Evolutionary conservation across 1,140 invertebrate species (phyloP).

Genomic region (Hyphantria cunea): DNA sequence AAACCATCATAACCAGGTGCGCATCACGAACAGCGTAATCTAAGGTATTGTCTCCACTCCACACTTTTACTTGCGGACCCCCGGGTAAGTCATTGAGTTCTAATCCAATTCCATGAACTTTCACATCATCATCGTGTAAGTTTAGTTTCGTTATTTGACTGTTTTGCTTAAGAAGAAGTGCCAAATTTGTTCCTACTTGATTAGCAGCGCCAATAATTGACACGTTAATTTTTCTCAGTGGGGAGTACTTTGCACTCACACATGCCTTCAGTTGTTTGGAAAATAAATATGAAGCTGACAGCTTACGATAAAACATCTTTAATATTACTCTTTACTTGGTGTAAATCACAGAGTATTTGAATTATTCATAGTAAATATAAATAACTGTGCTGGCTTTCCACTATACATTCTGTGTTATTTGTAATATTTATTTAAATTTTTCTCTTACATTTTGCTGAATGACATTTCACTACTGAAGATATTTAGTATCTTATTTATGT

Average conservation of each 20-base stretch:
- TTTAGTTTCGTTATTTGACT: constrained; percentile 41
- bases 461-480: too few species aligned
- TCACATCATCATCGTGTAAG: constrained; percentile 51
- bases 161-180: constrained; percentile 52
- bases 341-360: too few species aligned
- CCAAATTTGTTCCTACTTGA: constrained; percentile 51
- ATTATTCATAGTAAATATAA: too few species aligned
- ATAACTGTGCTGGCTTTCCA: too few species aligned
- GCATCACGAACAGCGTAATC: constrained; percentile 39
- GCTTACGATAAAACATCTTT: neutral
- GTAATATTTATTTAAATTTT: too few species aligned
- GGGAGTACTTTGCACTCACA: constrained; percentile 7
- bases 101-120: constrained; percentile 39
- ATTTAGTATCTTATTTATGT: too few species aligned
- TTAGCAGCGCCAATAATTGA: constrained; percentile 50
- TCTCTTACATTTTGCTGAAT: too few species aligned
- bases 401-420: too few species aligned
- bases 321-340: too few species aligned
- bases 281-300: too few species aligned
- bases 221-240: constrained; percentile 45
- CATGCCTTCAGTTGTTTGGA: neutral
- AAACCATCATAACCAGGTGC: constrained; percentile 50
- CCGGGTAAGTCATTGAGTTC: constrained; percentile 45
- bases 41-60: constrained; percentile 36
- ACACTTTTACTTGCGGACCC: constrained; percentile 39